Conservation (phyloP, 2,888 invertebrate genomes). For the Lasioglossum zephyrum region DNA sequence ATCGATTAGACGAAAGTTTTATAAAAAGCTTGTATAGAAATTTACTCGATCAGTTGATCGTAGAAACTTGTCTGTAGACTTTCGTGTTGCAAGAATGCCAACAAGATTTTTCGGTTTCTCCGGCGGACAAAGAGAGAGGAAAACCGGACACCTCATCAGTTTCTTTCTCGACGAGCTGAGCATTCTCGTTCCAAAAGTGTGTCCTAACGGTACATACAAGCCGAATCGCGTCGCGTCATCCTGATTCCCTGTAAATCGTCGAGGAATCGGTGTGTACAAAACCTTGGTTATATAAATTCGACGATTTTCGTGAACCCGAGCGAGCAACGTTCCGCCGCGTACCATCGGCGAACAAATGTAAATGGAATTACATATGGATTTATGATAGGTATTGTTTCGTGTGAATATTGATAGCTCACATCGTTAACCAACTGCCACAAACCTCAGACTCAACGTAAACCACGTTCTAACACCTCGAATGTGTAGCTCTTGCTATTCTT, state of each 20-base stretch:
- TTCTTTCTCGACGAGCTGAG: background rate
- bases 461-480: background rate
- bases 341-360: background rate
- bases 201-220: conserved; percentile 19
- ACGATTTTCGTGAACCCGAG: background rate
- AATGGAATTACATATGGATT: background rate
- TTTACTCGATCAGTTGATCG: background rate
- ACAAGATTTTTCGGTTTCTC: background rate
- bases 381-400: background rate
- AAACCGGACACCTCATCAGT: background rate
- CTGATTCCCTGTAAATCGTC: background rate
- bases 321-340: background rate
- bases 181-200: background rate
- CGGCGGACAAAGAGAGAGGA: background rate
- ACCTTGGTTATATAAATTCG: background rate
- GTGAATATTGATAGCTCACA: background rate
- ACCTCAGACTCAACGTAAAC: background rate
- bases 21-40: background rate
- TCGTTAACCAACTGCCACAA: background rate
- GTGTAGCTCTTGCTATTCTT: background rate
- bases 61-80: background rate
- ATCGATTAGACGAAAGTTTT: too few species aligned
- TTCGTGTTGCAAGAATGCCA: background rate
- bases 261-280: background rate
- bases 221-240: background rate